Evolutionary conservation across 2,888 invertebrate genomes (phyloP), one percentile per base, ranked within the genome.

Genomic region (Microplitis manilae): DNA sequence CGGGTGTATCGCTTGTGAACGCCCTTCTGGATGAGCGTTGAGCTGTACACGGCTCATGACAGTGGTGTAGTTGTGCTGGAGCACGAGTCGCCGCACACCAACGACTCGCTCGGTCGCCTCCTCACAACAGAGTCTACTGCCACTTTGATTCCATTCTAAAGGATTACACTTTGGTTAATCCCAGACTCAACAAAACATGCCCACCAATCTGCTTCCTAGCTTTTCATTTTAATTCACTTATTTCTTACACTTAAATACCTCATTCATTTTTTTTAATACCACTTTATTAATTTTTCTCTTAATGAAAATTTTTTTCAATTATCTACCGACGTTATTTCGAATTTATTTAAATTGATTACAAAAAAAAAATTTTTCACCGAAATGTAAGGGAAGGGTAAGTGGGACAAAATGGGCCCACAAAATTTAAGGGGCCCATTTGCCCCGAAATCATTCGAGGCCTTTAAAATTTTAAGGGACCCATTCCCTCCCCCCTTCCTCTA

Each of bases 41-140:
- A 73, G 67, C 65, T 67, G 68, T 9, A 50, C 50, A 13, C 2
- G 50, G 50, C 50, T 13, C 74, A 68, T 68, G 68, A 60, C 60
- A 60, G 59, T 65, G 62, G 30, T 30, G 30, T 30, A 30, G 30
- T 30, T 30, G 30, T 30, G 4, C 30, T 20, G 50, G 6, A 50
- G 65, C 67, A 76, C 76, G 70, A 70, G 70, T 70, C 62, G 76
- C 75, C 65, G 68, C 78, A 74, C 73, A 75, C 65, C 20, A 65
- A 38, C 38, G 74, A 81, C 81, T 81, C 83, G 79, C 81, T 82
- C 81, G 79, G 85, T 84, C 86, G 86, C 84, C 84, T 86, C 83
- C 80, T 83, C 82, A 88, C 84, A 85, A 84, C 83, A 83, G 75
- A 40, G 62, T 39, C 76, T 83, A 80, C 84, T 85, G 84, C 87